Evolutionary conservation across 2,797 vertebrate genomes (phyloP), one percentile per base, ranked within the genome.

Genomic region (Paguma larvata): DNA sequence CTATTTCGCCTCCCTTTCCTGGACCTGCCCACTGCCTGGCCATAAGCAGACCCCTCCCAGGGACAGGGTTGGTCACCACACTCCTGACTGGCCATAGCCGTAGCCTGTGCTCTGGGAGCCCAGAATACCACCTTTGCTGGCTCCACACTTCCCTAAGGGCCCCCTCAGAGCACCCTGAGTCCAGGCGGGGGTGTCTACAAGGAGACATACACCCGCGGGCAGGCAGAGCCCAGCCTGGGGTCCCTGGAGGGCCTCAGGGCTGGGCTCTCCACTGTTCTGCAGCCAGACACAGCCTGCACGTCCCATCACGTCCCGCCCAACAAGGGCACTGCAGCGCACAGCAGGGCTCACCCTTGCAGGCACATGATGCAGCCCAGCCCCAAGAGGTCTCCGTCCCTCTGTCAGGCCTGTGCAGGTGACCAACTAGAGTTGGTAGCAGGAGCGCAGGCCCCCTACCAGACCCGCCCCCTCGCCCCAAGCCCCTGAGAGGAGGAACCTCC

Each of bases 251-350:
- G 46, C n/a, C 38, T 70, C 41, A 41, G 73, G 72, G n/a, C 67
- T 34, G 65, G 13, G 30, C 1, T 44, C 18, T 59, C 46, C 15
- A 0, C 6, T 41, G 13, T 65, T 77, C 32, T 10, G 63, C 38
- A 34, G 27, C 25, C 13, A 34, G 88, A 67, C n/a, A 14, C 0
- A 3, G 15, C 51, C 41, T 44, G 53, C 32, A 41, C 30, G 4
- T 53, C 38, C 72, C 3, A 0, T 8, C 59, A 7, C 0, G 0
- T 30, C 6, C 62, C 41, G 23, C 38, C 38, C 38, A 38, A 38
- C 38, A 38, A 38, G 38, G 38, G 38, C 38, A 12, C 70, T 18
- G 56, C 25, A 13, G 53, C 18, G 56, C 44, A 44, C 56, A 23
- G 56, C 25, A 73, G 59, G 19, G 53, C 16, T 18, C 0, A 0